A percentile compares a stretch with the other conserved stretches of the same genome.
These are phyloP conservation scores for Catocala sponsa DNA, from an alignment of 2,888 invertebrate genomes.

Conservation along the genomic window DNA sequence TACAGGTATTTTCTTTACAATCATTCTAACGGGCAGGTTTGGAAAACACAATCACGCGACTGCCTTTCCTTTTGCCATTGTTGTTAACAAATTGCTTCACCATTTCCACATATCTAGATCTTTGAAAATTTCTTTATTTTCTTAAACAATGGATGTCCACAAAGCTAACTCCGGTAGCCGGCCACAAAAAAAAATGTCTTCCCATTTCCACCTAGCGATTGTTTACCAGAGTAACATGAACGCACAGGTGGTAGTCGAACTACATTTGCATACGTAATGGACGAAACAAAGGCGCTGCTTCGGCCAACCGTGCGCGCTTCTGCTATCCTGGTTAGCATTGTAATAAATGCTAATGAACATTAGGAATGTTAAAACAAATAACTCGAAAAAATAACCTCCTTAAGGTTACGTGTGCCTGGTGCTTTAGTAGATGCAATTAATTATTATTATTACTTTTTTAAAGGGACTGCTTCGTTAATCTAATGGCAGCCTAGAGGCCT, in stretches of 20 bases:
- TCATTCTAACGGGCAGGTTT: neutral
- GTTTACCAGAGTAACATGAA: slow-evolving; percentile 78
- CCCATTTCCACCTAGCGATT: slow-evolving; percentile 75
- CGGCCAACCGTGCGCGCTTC: slow-evolving; percentile 73
- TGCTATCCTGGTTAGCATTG: slow-evolving; percentile 76
- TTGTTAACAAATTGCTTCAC: slow-evolving; percentile 31
- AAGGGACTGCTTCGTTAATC: no score
- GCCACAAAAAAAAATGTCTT: slow-evolving; percentile 54
- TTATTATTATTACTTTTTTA: neutral
- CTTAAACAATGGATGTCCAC: slow-evolving; percentile 47
- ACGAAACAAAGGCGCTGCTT: slow-evolving; percentile 78
- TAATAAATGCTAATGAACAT: slow-evolving; percentile 81
- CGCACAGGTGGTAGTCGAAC: slow-evolving; percentile 75
- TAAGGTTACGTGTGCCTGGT: slow-evolving; percentile 41
- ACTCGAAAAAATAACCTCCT: slow-evolving; percentile 43
- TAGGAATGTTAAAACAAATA: slow-evolving; percentile 72
- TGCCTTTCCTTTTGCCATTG: slow-evolving; percentile 1
- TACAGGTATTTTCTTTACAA: no score
- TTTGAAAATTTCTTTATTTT: slow-evolving; percentile 40
- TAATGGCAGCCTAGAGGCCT: no score
- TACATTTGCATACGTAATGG: slow-evolving; percentile 80
- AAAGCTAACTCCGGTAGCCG: slow-evolving; percentile 64
- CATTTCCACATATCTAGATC: slow-evolving; percentile 32
- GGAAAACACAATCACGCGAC: neutral
- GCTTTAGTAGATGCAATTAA: slow-evolving; percentile 7